Evolutionary conservation across 2,797 vertebrate species (phyloP).

Genomic region (Pantherophis vulpinus): DNA sequence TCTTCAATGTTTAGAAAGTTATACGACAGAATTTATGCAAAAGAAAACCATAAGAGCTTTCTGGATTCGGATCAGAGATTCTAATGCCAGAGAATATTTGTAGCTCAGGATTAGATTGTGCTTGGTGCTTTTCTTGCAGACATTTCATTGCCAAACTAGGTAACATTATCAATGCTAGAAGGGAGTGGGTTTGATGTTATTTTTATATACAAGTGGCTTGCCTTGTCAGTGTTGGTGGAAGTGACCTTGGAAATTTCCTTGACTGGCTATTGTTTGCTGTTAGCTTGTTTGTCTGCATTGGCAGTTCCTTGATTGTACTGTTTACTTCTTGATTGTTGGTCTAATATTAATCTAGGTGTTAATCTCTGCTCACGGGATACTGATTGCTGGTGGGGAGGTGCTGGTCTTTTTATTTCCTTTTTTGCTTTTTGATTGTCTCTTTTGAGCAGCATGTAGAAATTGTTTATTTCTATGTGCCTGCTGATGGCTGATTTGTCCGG

Average conservation of each 20-base stretch:
- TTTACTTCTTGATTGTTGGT: not conserved
- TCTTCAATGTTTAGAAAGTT: not conserved
- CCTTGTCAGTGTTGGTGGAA: not conserved
- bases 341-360: not conserved
- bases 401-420: not conserved
- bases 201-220: not conserved
- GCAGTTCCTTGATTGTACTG: not conserved
- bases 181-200: not conserved
- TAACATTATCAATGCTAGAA: not conserved
- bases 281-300: not conserved
- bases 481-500: not conserved
- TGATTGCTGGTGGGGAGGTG: not conserved
- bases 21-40: not conserved
- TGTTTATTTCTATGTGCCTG: not conserved
- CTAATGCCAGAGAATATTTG: not conserved
- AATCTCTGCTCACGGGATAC: not conserved
- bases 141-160: not conserved
- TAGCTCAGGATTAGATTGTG: not conserved
- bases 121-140: not conserved
- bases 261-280: not conserved
- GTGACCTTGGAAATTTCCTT: not conserved
- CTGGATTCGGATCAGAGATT: not conserved
- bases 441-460: not conserved
- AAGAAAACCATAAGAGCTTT: not conserved
- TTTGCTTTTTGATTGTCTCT: not conserved